Conservation (phyloP, 2,888 invertebrate species). For the Halictus quadricinctus region DNA sequence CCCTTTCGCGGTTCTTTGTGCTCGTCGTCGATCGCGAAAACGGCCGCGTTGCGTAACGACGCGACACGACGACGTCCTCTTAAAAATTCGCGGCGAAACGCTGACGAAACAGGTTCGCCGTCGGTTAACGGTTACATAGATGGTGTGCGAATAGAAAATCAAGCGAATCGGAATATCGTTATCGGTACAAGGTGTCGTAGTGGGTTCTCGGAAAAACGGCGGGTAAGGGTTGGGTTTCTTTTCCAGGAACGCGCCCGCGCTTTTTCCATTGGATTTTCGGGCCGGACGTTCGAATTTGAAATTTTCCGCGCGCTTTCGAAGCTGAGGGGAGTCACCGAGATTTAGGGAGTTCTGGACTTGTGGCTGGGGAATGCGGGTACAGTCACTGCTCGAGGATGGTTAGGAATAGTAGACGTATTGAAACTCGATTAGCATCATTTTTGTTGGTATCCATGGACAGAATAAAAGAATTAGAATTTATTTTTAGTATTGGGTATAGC, state of each 20-base stretch:
- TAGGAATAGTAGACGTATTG: background rate
- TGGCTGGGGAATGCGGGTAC: background rate
- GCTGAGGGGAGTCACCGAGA: too few species aligned
- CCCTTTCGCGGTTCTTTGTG: too few species aligned
- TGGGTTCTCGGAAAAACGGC: background rate
- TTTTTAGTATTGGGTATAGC: background rate
- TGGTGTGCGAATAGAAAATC: slow-evolving; percentile 29
- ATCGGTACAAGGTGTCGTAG: background rate
- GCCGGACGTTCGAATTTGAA: background rate
- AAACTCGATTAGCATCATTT: background rate
- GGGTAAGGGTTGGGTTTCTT: background rate
- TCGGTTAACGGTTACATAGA: slow-evolving; percentile 35
- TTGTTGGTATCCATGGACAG: background rate
- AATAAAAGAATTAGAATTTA: background rate
- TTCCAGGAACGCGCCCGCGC: background rate
- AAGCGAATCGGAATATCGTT: slow-evolving; percentile 24
- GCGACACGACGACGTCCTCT: background rate
- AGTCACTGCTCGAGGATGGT: background rate
- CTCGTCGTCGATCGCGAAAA: too few species aligned
- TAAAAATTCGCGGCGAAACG: slow-evolving; percentile 51
- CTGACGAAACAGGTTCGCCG: slow-evolving; percentile 39
- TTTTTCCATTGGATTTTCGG: background rate
- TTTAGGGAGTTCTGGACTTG: background rate
- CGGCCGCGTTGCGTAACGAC: slow-evolving; percentile 46
- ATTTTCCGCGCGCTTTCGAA: background rate